Percentiles rank a stretch among this genome's conserved stretches.
These are phyloP conservation scores for Ophiodon elongatus DNA, from an alignment of 2,113 vertebrate genomes.

Conservation along the genomic window DNA sequence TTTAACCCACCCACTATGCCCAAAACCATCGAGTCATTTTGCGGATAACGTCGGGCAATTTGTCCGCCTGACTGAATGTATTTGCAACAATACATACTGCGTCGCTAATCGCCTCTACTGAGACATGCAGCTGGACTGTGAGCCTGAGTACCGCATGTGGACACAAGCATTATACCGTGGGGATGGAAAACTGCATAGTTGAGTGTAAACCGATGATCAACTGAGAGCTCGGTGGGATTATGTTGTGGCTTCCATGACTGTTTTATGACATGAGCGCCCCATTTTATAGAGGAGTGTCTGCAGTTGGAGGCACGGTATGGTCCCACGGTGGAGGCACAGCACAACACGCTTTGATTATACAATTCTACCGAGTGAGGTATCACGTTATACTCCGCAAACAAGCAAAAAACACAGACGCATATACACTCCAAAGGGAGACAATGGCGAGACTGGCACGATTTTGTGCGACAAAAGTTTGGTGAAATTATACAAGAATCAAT, in stretches of 20 bases:
- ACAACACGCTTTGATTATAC: constrained; percentile 25
- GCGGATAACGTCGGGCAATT: constrained; percentile 19
- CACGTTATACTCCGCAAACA: constrained; percentile 27
- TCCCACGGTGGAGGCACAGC: constrained; percentile 19
- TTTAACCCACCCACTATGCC: background rate
- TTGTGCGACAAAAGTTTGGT: constrained; percentile 24
- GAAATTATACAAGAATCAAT: constrained; percentile 35
- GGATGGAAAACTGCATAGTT: constrained; percentile 66
- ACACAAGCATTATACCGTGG: constrained; percentile 37
- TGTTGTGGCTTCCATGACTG: constrained; percentile 46
- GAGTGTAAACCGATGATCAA: constrained; percentile 62
- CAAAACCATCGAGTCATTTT: constrained; percentile 32
- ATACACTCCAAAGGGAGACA: background rate
- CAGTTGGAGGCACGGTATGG: constrained; percentile 12
- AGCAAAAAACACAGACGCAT: background rate
- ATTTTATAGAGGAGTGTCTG: constrained; percentile 47
- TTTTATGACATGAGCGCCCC: constrained; percentile 54
- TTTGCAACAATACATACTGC: constrained; percentile 28
- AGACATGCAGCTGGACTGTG: background rate
- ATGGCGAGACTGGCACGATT: background rate
- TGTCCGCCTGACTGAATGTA: constrained; percentile 18
- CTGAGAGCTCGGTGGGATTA: constrained; percentile 45
- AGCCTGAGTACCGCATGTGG: constrained; percentile 11
- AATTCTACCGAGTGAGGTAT: background rate
- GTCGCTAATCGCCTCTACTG: background rate